Evolutionary conservation across 2,113 vertebrate genomes (phyloP).

Genomic region (Marmota monax): DNA sequence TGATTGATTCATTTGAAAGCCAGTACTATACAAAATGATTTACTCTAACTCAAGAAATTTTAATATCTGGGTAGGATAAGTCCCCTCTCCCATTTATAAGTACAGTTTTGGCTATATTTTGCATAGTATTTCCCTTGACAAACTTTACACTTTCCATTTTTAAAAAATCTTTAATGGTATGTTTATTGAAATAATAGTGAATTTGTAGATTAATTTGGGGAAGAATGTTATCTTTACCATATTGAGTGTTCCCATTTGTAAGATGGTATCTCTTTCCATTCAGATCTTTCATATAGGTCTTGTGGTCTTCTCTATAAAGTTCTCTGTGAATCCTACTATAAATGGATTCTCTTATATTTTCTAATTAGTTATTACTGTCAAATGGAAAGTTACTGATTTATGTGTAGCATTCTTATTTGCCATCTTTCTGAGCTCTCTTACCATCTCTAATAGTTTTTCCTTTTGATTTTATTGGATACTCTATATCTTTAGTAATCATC

Average conservation of each 20-base stretch:
- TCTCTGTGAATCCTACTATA: not conserved
- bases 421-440: constrained; percentile 12
- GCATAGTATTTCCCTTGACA: not conserved
- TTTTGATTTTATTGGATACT: not conserved
- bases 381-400: not conserved
- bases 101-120: not conserved
- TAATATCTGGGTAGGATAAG: not conserved
- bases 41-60: not conserved
- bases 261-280: not conserved
- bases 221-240: not conserved
- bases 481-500: not conserved
- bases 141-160: not conserved
- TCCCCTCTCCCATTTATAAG: not conserved
- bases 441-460: not conserved
- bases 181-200: constrained; percentile 1
- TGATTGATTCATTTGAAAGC: constrained; percentile 7
- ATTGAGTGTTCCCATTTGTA: not conserved
- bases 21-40: not conserved
- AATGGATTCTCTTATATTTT: not conserved
- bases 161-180: not conserved
- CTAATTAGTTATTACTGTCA: not conserved
- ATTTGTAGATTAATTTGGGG: not conserved
- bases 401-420: not conserved
- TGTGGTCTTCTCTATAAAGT: not conserved
- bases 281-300: not conserved